Evolutionary conservation across 2,888 invertebrate genomes (phyloP), one percentile per base, ranked within the genome.

Genomic region (Sesamia inferens): DNA sequence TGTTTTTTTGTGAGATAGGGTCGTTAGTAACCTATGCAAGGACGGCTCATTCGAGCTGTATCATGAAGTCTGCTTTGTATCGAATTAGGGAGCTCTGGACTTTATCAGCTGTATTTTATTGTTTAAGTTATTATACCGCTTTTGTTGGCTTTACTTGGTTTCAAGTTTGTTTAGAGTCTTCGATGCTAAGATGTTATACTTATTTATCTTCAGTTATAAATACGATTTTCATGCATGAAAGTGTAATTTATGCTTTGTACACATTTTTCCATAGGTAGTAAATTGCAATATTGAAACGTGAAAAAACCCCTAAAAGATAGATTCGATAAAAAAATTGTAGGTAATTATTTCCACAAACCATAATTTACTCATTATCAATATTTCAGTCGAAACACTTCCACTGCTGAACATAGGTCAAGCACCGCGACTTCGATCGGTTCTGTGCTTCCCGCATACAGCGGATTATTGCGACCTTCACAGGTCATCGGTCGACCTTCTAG

Each of bases 21-120:
- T 89, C 85, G 77, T 88, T 84, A 85, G 86, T 85, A 84, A 87
- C 84, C 81, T 87, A 85, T 86, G 87, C 84, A 84, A 79, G 78
- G 71, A 76, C 71, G 81, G 86, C 83, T 84, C 85, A 87, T 83
- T 86, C 77, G 44, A 81, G 74, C 68, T 73, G 79, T 74, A 81
- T 81, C 77, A 79, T 78, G 83, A 76, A 82, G 83, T 85, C 84
- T 85, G 84, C 71, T 81, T 86, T 87, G 76, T 83, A 77, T 85
- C 80, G 68, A 80, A 79, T 79, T 84, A 76, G 72, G 70, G 81
- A 59, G 71, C 51, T 82, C 76, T 73, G 85, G 74, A 48, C 72
- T 75, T 73, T 78, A 75, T 75, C 79, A 69, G 79, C 62, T 73
- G 69, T 74, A 61, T 66, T 83, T 62, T 64, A 83, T 42, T 66